Evolutionary conservation across 2,113 vertebrate species (phyloP).

Genomic region (human (Homo sapiens)): GRCh38 chr5:164722501-164723000

Average conservation of each 20-base stretch:
- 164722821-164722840: neutral
- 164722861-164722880: neutral
- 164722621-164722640: neutral
- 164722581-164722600: neutral
- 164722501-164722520: neutral
- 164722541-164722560: neutral
- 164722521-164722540: neutral
- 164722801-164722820: constrained; percentile 55
- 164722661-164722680: neutral
- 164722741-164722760: neutral
- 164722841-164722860: neutral
- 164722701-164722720: neutral
- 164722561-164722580: neutral
- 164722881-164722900: neutral
- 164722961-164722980: neutral
- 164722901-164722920: neutral
- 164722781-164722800: neutral
- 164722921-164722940: neutral
- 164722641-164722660: neutral
- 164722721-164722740: neutral
- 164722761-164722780: constrained; percentile 32
- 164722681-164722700: neutral
- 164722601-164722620: neutral
- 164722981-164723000: neutral
- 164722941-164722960: neutral